phyloP scores from a whole-genome alignment of 2,797 vertebrate species.

The Cheracebus regulus region DNA sequence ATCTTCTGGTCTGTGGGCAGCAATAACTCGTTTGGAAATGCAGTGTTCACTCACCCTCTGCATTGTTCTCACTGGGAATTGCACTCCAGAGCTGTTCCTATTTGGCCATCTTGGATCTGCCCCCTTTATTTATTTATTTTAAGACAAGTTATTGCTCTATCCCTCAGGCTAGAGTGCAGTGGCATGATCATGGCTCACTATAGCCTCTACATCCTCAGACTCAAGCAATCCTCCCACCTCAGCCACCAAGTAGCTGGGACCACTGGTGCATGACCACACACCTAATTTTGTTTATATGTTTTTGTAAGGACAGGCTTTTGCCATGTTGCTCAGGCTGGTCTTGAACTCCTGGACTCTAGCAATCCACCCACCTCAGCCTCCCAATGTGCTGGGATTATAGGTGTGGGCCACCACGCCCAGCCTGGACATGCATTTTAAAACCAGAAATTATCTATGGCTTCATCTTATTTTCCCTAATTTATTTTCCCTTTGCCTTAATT shows the following conservation, averaged over 20 bases:
- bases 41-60: too few species aligned
- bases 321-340: background rate
- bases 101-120: too few species aligned
- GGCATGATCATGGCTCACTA: background rate
- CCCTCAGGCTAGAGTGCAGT: background rate
- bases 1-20: too few species aligned
- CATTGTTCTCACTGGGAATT: too few species aligned
- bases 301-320: background rate
- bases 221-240: background rate
- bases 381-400: background rate
- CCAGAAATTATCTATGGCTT: background rate
- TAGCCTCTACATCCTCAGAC: background rate
- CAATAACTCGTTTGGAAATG: too few species aligned
- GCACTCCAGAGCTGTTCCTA: too few species aligned
- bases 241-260: background rate
- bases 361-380: background rate
- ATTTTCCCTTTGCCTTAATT: constrained; percentile 28
- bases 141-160: background rate
- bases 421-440: constrained; percentile 1
- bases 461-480: background rate
- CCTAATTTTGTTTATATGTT: background rate
- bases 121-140: background rate
- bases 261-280: background rate
- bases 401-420: background rate
- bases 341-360: background rate